phyloP scores from a whole-genome alignment of 2,888 invertebrate genomes.

The Prenolepis imparis region DNA sequence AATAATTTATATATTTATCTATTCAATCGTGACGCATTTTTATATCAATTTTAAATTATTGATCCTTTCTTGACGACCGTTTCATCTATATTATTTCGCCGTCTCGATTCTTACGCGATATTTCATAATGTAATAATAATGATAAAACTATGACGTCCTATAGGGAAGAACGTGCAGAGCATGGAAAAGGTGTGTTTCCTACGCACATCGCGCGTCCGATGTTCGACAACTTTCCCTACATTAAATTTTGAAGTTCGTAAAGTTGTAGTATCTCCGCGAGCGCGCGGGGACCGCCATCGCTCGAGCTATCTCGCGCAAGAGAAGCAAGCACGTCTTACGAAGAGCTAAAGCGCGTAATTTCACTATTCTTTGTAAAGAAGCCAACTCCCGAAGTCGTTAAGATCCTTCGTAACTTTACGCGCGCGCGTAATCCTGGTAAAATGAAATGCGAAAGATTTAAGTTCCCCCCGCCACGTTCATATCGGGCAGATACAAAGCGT shows the following conservation, averaged over 20 bases:
- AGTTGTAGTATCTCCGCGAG: conserved; percentile 62
- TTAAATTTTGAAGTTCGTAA: conserved; percentile 70
- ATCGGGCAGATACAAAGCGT: conserved; percentile 22
- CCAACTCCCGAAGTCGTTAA: conserved; percentile 14
- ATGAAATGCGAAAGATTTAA: conserved; percentile 49
- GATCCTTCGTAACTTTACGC: conserved; percentile 41
- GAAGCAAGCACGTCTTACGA: conserved; percentile 31
- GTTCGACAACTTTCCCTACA: conserved; percentile 62
- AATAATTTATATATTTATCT: not conserved
- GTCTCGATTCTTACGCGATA: conserved; percentile 29
- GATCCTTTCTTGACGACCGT: conserved; percentile 33
- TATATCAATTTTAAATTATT: conserved; percentile 38
- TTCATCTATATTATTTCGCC: conserved; percentile 49
- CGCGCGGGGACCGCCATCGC: not conserved
- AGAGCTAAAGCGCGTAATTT: conserved; percentile 50
- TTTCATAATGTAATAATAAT: conserved; percentile 64
- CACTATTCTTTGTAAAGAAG: conserved; percentile 35
- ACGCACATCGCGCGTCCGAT: conserved; percentile 45
- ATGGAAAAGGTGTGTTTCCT: conserved; percentile 51
- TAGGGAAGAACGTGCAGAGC: not conserved
- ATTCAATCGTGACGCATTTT: not conserved
- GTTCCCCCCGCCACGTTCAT: not conserved
- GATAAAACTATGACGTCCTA: conserved; percentile 60
- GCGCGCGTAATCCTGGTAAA: conserved; percentile 30
- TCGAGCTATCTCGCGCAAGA: conserved; percentile 17